These are phyloP conservation scores for Harpalus rubripes DNA, from an alignment of 2,888 invertebrate species.

Conservation along the genomic window DNA sequence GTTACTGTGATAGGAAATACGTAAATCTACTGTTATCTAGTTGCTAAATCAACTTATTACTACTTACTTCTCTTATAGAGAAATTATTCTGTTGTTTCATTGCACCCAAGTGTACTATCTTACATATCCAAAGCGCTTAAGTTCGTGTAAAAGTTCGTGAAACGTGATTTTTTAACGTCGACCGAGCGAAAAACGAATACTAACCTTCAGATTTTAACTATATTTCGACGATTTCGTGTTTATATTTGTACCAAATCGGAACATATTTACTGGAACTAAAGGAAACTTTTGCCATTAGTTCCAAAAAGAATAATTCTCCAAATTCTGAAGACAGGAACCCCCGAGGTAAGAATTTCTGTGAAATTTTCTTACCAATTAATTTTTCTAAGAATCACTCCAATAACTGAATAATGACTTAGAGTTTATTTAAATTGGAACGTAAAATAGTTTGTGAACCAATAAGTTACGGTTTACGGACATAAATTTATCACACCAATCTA, in stretches of 20 bases:
- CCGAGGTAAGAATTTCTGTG: conserved; percentile 38
- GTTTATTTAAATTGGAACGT: no score
- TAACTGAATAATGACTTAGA: no score
- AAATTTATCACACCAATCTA: background rate
- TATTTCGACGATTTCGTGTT: conserved; percentile 40
- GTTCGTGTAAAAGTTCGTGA: background rate
- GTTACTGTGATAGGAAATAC: conserved; percentile 42
- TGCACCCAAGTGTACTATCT: background rate
- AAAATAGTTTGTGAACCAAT: no score
- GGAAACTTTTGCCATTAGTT: conserved; percentile 56
- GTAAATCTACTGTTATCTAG: background rate
- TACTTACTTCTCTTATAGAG: conserved; percentile 2
- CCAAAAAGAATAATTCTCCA: conserved; percentile 16
- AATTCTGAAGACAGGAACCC: conserved; percentile 28
- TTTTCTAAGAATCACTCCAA: background rate
- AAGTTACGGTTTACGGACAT: no score
- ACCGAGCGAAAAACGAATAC: background rate
- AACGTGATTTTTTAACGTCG: background rate
- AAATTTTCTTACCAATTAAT: background rate
- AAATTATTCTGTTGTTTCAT: background rate
- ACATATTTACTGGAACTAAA: background rate
- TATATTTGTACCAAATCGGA: conserved; percentile 3
- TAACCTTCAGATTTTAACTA: conserved; percentile 34
- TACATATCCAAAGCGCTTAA: conserved; percentile 8
- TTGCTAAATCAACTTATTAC: background rate